Conservation (phyloP, 1,140 invertebrate species). For the Reticulitermes speratus region DNA sequence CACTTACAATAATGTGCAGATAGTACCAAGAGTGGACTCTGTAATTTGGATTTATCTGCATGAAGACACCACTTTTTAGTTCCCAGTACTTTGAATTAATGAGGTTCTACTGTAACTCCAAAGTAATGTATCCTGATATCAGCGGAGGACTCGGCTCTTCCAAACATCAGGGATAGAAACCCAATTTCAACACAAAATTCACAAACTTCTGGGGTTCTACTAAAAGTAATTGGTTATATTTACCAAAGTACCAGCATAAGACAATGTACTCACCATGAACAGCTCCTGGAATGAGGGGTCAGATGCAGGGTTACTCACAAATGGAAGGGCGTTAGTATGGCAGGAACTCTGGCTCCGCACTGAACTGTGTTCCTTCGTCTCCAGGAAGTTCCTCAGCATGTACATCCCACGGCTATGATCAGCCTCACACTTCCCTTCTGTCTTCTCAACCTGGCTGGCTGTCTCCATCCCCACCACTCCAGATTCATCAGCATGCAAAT, state of each 20-base stretch:
- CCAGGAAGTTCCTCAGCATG: conserved; percentile 54
- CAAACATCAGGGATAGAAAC: too few relatives aligned
- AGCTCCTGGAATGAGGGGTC: conserved; percentile 57
- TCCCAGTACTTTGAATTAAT: too few relatives aligned
- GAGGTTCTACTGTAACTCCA: too few relatives aligned
- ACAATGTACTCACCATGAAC: conserved; percentile 49
- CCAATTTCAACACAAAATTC: too few relatives aligned
- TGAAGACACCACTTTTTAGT: too few relatives aligned
- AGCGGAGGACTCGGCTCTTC: too few relatives aligned
- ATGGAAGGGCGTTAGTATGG: conserved; percentile 60
- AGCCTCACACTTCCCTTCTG: conserved; percentile 34
- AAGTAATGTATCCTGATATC: too few relatives aligned
- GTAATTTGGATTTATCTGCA: too few relatives aligned
- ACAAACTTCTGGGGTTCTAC: neutral
- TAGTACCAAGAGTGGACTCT: too few relatives aligned
- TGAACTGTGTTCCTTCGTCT: conserved; percentile 52
- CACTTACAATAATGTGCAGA: too few relatives aligned
- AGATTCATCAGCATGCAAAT: neutral
- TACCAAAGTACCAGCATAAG: too few relatives aligned
- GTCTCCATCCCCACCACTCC: neutral
- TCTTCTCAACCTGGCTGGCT: neutral
- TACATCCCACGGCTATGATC: conserved; percentile 45
- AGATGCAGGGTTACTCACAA: conserved; percentile 54
- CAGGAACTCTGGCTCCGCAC: conserved; percentile 56
- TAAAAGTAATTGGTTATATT: neutral